Conservation (phyloP, 2,113 vertebrate species). For the Herpailurus yagouaroundi region DNA sequence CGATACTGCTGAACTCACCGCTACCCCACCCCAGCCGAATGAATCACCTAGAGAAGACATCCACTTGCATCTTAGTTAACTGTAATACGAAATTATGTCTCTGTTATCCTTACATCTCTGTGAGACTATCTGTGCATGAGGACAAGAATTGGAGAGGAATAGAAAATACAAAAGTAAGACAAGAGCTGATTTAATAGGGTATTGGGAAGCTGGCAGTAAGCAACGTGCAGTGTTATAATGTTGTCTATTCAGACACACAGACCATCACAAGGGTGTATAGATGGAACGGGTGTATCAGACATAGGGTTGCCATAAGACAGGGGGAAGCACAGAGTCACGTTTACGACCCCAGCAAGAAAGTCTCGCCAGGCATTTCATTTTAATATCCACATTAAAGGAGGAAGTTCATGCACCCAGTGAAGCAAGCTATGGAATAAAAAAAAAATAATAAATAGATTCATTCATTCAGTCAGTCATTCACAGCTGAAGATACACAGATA, state of each 20-base stretch:
- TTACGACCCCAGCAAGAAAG: fast-evolving
- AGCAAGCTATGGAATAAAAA: neutral
- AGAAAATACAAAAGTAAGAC: neutral
- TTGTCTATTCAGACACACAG: too few species aligned
- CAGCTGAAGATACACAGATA: neutral
- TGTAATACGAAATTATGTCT: neutral
- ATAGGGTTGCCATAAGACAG: neutral
- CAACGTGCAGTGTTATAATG: neutral
- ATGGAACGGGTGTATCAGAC: neutral
- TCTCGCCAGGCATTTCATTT: neutral
- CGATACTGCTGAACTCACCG: neutral
- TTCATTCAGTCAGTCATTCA: neutral
- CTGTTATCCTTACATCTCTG: neutral
- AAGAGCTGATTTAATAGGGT: neutral
- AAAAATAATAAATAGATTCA: neutral
- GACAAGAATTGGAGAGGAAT: neutral
- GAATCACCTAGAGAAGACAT: neutral
- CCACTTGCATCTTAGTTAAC: neutral
- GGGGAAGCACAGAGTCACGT: too few species aligned
- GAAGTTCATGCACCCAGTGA: neutral
- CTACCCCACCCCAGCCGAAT: neutral
- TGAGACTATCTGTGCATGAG: neutral
- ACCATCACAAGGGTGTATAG: neutral
- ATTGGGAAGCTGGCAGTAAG: neutral
- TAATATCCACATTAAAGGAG: neutral